These are phyloP conservation scores for Adelges cooleyi DNA, from an alignment of 1,140 invertebrate genomes.

Conservation along the genomic window DNA sequence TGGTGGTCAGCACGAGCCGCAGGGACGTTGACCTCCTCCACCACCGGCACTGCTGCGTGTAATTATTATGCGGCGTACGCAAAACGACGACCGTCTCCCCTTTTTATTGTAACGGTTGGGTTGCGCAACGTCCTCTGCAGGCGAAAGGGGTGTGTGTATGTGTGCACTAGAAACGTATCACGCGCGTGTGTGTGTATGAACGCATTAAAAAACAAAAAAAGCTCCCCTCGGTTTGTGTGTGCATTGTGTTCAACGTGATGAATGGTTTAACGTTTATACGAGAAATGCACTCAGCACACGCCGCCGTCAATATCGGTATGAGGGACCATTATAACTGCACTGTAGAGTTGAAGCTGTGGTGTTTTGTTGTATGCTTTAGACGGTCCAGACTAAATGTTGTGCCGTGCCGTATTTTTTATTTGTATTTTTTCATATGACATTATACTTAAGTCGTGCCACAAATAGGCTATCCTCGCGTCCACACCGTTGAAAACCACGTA, in stretches of 20 bases:
- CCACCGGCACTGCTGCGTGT: neutral
- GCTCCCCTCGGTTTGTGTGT: conserved; percentile 23
- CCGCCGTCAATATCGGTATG: too few species aligned
- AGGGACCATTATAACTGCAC: too few species aligned
- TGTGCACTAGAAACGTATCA: neutral
- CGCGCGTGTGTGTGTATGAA: neutral
- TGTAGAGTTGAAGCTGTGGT: too few species aligned
- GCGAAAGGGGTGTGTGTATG: neutral
- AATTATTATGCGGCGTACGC: conserved; percentile 23
- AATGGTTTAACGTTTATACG: conserved; percentile 4
- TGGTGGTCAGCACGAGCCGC: conserved; percentile 27
- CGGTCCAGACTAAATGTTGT: too few species aligned
- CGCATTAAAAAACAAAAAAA: conserved; percentile 5
- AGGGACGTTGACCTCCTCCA: conserved; percentile 26
- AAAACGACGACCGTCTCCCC: conserved; percentile 17
- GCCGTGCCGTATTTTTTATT: too few species aligned
- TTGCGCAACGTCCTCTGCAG: conserved; percentile 6
- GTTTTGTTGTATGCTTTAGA: too few species aligned
- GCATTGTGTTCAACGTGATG: conserved; percentile 4
- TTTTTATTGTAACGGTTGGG: conserved; percentile 24
- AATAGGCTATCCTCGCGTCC: neutral
- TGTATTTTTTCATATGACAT: too few species aligned
- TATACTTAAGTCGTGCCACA: too few species aligned
- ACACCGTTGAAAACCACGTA: neutral
- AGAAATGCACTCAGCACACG: conserved; percentile 5